phyloP scores from a whole-genome alignment of 1,140 invertebrate species.

The Oscheius sp. region DNA sequence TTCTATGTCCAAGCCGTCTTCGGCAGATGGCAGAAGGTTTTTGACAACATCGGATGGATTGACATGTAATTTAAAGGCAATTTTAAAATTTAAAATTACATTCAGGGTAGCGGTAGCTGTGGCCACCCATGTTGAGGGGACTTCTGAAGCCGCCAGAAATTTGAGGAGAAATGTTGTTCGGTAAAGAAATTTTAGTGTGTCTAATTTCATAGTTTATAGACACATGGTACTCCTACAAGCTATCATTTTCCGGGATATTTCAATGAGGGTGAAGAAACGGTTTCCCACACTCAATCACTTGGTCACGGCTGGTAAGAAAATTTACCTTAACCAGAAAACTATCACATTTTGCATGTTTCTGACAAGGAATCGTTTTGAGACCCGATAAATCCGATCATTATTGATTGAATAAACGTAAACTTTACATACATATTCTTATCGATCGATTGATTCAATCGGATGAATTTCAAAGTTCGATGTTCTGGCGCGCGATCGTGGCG shows the following conservation, averaged over 20 bases:
- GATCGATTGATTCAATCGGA: no score
- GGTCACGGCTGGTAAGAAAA: no score
- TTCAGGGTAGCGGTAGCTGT: no score
- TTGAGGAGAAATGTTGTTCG: slow-evolving; percentile 53
- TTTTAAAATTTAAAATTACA: neutral
- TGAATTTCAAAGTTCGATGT: no score
- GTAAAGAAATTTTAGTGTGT: no score
- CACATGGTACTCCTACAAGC: neutral
- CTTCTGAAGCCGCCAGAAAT: slow-evolving; percentile 43
- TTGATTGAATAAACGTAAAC: no score
- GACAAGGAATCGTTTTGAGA: no score
- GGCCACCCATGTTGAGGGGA: slow-evolving; percentile 46
- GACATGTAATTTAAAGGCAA: slow-evolving; percentile 52
- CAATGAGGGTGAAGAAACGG: slow-evolving; percentile 47
- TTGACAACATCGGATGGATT: slow-evolving; percentile 58
- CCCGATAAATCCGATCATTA: no score
- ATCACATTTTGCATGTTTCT: no score
- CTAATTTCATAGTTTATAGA: neutral
- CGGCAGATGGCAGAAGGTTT: slow-evolving; percentile 49
- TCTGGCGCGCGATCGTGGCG: no score
- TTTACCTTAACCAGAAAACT: no score
- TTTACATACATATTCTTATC: no score
- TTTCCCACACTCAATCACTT: slow-evolving; percentile 59
- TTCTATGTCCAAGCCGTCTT: slow-evolving; percentile 58
- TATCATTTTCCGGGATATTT: slow-evolving; percentile 49